Conservation (phyloP, 2,113 vertebrate species). For the Triplophysa rosa region DNA sequence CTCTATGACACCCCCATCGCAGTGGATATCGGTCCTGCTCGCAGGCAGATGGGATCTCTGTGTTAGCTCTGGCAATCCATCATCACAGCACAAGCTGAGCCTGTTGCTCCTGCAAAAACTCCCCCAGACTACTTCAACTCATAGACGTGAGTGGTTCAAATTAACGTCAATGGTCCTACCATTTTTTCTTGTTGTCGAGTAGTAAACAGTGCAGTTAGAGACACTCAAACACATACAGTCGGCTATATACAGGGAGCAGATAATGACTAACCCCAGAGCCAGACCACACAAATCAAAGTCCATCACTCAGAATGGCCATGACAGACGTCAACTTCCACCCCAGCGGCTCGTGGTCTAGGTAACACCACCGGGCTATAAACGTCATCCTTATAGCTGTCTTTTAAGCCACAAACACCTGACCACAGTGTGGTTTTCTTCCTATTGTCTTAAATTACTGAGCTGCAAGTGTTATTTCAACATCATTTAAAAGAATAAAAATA, state of each 20-base stretch:
- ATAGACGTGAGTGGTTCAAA: not conserved
- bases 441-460: not conserved
- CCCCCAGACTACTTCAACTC: not conserved
- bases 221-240: not conserved
- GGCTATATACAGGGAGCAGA: not conserved
- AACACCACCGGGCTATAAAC: not conserved
- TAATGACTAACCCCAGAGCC: not conserved
- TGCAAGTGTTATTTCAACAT: not conserved
- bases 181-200: not conserved
- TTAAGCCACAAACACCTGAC: not conserved
- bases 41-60: constrained; percentile 24
- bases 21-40: constrained; percentile 12
- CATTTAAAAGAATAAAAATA: too few relatives aligned
- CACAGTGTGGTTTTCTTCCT: not conserved
- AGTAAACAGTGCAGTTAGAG: not conserved
- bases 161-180: not conserved
- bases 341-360: too few relatives aligned
- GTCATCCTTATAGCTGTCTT: not conserved
- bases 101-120: constrained; percentile 4
- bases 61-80: constrained; percentile 26
- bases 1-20: not conserved
- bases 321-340: too few relatives aligned
- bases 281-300: constrained; percentile 7
- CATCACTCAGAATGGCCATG: not conserved
- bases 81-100: constrained; percentile 2